Percentiles rank a stretch among this genome's conserved stretches.
Conservation (phyloP, 2,888 invertebrate genomes). For the Lasioglossum figueresi region DNA sequence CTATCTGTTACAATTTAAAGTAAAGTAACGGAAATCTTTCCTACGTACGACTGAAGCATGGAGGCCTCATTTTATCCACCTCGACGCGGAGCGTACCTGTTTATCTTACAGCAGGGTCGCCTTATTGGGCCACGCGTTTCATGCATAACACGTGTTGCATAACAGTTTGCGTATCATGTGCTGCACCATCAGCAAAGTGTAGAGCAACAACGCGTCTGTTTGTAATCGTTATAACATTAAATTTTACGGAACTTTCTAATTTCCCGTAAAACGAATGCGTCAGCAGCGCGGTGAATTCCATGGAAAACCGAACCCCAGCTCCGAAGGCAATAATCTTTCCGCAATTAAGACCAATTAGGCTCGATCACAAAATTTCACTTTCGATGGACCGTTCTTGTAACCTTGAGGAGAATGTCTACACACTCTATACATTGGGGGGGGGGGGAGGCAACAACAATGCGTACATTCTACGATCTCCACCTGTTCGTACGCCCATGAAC, state of each 20-base stretch:
- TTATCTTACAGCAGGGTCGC: conserved; percentile 3
- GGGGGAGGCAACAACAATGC: background rate
- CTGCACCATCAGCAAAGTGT: conserved; percentile 10
- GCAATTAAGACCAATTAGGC: background rate
- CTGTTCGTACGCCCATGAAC: conserved; percentile 52
- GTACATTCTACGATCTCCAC: conserved; percentile 29
- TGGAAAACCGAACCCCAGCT: too few relatives aligned
- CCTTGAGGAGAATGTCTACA: conserved; percentile 1
- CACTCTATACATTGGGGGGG: conserved; percentile 13
- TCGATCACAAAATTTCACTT: conserved; percentile 12
- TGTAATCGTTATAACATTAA: conserved; percentile 34
- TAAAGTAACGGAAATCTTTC: background rate
- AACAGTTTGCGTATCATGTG: conserved; percentile 40
- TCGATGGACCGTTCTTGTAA: conserved; percentile 22
- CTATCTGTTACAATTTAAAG: background rate
- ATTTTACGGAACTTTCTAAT: conserved; percentile 55
- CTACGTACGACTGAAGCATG: background rate
- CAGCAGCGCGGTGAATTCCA: background rate
- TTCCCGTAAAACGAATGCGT: conserved; percentile 41
- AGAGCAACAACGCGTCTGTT: conserved; percentile 27
- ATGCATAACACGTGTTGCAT: conserved; percentile 46
- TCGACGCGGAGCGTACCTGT: background rate
- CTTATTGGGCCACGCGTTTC: conserved; percentile 17
- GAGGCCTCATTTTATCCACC: background rate
- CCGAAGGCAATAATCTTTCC: background rate